These are phyloP conservation scores for Zygaena filipendulae DNA, from an alignment of 2,888 invertebrate species.

Conservation along the genomic window DNA sequence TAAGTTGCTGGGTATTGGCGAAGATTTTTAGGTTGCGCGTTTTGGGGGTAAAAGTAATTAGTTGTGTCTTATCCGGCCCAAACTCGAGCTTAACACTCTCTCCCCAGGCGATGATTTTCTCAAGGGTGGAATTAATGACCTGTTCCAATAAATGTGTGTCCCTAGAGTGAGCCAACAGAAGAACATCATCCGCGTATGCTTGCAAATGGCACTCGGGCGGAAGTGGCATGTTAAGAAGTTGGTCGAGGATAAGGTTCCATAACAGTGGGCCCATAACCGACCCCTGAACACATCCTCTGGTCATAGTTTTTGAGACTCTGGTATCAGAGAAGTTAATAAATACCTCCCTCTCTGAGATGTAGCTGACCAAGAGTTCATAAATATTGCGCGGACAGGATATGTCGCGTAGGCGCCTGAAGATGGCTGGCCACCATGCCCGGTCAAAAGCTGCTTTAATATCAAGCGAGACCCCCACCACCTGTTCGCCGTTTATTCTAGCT, in stretches of 20 bases:
- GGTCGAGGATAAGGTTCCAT: slow-evolving; percentile 20
- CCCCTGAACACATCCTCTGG: slow-evolving; percentile 20
- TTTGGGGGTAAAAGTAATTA: slow-evolving; percentile 3
- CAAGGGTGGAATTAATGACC: no score
- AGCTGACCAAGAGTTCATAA: slow-evolving; percentile 12
- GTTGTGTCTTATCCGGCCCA: slow-evolving; percentile 3
- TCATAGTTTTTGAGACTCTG: slow-evolving; percentile 7
- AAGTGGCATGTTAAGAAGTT: slow-evolving; percentile 8
- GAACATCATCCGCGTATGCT: no score
- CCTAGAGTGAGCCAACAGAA: no score
- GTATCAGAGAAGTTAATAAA: slow-evolving; percentile 9
- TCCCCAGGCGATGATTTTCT: slow-evolving; percentile 1
- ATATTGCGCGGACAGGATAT: slow-evolving; percentile 16
- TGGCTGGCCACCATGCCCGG: slow-evolving; percentile 11
- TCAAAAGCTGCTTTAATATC: slow-evolving; percentile 12
- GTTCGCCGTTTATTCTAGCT: not conserved
- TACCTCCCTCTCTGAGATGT: slow-evolving; percentile 11
- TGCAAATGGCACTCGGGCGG: slow-evolving; percentile 12
- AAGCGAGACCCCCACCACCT: slow-evolving; percentile 9
- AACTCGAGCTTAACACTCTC: not conserved
- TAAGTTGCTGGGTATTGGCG: not conserved
- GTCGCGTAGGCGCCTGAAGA: slow-evolving; percentile 12
- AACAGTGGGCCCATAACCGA: slow-evolving; percentile 16
- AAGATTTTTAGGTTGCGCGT: not conserved
- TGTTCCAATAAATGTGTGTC: no score